phyloP scores from a whole-genome alignment of 2,797 vertebrate genomes.

The Sebastes vulpes region DNA sequence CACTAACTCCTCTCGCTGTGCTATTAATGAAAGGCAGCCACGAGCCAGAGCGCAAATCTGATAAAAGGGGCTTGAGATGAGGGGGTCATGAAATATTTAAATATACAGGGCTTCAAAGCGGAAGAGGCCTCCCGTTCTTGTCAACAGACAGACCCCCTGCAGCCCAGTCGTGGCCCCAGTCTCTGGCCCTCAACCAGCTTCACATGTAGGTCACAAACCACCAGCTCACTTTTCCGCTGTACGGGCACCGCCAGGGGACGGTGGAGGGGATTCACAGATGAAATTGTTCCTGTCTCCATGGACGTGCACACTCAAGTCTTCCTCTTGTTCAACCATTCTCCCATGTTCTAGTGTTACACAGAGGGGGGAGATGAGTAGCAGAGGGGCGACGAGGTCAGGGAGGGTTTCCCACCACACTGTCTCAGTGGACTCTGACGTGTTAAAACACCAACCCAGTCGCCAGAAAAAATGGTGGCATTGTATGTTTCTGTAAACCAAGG shows the following conservation, averaged over 20 bases:
- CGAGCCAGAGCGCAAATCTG: constrained; percentile 73
- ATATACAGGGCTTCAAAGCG: constrained; percentile 84
- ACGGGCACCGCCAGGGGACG: constrained; percentile 34
- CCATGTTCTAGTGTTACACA: constrained; percentile 62
- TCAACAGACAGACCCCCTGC: constrained; percentile 72
- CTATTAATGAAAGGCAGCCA: constrained; percentile 81
- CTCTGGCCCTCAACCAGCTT: constrained; percentile 61
- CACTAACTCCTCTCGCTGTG: constrained; percentile 61
- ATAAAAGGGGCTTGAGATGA: constrained; percentile 78
- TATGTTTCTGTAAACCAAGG: neutral
- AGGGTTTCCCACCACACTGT: constrained; percentile 27
- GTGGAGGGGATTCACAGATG: constrained; percentile 40
- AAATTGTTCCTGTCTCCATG: constrained; percentile 36
- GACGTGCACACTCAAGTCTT: neutral
- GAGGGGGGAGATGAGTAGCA: constrained; percentile 28
- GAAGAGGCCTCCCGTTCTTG: constrained; percentile 65
- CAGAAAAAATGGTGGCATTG: neutral
- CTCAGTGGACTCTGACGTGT: constrained; percentile 65
- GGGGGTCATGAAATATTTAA: constrained; percentile 87
- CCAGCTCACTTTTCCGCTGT: constrained; percentile 22
- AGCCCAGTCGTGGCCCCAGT: constrained; percentile 44
- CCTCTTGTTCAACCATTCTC: constrained; percentile 49
- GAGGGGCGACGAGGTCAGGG: constrained; percentile 17
- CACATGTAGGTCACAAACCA: constrained; percentile 75
- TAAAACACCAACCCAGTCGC: constrained; percentile 42